Evolutionary conservation across 2,888 invertebrate genomes (phyloP).

Genomic region (Pachydiplax longipennis): DNA sequence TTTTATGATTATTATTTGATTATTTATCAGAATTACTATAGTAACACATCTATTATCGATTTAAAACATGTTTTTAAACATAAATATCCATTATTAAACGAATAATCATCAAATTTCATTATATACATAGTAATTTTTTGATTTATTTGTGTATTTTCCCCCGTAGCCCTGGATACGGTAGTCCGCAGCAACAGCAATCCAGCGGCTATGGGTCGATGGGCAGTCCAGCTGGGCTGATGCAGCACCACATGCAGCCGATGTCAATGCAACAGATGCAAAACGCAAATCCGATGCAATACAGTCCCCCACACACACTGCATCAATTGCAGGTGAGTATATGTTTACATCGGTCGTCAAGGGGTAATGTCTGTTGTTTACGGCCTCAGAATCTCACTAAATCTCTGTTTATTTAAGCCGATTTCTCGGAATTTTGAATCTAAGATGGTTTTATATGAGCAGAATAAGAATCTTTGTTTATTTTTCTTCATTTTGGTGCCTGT

Average conservation of each 20-base stretch:
- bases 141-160: background rate
- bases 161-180: background rate
- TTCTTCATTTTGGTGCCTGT: too few relatives aligned
- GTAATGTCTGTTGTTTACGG: background rate
- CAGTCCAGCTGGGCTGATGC: background rate
- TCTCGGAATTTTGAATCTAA: too few relatives aligned
- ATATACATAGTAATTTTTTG: background rate
- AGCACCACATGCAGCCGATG: constrained; percentile 1
- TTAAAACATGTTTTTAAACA: too few relatives aligned
- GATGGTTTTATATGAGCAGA: too few relatives aligned
- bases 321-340: background rate
- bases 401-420: background rate
- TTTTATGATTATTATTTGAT: too few relatives aligned
- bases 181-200: background rate
- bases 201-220: background rate
- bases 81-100: too few relatives aligned
- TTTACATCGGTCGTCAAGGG: background rate
- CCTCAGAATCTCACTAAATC: background rate
- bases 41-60: too few relatives aligned
- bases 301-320: background rate
- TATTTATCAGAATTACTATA: too few relatives aligned
- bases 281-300: background rate
- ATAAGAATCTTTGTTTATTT: too few relatives aligned
- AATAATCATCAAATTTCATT: too few relatives aligned
- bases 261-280: background rate